Base-by-base conservation (phyloP, 53 echinoderm and acorn worm species). In the Echinarachnius parma region DNA sequence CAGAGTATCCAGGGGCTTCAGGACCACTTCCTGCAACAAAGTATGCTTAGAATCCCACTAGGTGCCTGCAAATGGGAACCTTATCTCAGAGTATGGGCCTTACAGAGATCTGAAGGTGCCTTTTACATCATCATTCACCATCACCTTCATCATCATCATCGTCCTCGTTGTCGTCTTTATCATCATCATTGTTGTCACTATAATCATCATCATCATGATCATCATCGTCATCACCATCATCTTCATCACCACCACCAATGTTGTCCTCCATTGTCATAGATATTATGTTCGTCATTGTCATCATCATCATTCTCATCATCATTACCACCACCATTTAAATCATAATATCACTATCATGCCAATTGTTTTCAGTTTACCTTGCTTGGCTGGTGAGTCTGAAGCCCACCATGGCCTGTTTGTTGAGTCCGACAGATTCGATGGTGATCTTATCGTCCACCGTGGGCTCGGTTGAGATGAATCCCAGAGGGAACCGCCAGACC, bases 301-400 rank as follows among this genome's bases (percentile, higher is more conserved):
- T n/a, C n/a, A n/a, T n/a, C n/a, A n/a, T n/a, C n/a, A n/a, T n/a
- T n/a, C n/a, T n/a, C n/a, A n/a, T n/a, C n/a, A n/a, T n/a, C n/a
- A n/a, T n/a, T n/a, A n/a, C n/a, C n/a, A n/a, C n/a, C n/a, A n/a
- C n/a, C n/a, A n/a, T n/a, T n/a, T n/a, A n/a, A n/a, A n/a, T n/a
- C n/a, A n/a, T n/a, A n/a, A n/a, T n/a, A n/a, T n/a, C n/a, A n/a
- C n/a, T n/a, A n/a, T 7, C 42, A 39, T 39, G 42, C 7, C 42
- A 39, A 9, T 7, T 9, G 42, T 39, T 7, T 7, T 39, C 22
- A 35, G 29, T 85, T 83, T 61, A 95, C 96, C 87, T 87, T 45
- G 87, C 90, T 30, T 95, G 96, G 72, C 96, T 95, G 47, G 87
- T 90, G 3, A 95, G 82, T 39, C 96, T 84, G 47, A 95, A 95